Conservation (phyloP, 1,140 invertebrate genomes). For the Drosophila neocordata region DNA sequence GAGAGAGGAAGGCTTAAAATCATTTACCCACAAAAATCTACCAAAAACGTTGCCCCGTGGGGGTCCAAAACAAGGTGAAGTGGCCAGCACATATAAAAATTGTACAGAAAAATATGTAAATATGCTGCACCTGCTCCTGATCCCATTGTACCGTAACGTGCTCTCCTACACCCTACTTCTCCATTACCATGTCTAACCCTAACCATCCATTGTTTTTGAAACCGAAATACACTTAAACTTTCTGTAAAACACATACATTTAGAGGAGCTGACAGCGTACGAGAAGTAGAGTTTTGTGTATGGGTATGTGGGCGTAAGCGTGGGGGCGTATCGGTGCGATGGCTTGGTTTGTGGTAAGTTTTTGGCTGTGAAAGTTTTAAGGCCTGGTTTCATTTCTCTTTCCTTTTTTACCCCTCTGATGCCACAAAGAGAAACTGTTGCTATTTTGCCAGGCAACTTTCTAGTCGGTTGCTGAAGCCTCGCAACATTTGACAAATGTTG, state of each 20-base stretch:
- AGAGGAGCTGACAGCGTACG: neutral
- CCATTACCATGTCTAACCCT: neutral
- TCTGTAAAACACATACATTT: conserved; percentile 37
- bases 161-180: neutral
- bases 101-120: conserved; percentile 72
- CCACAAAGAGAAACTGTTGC: conserved; percentile 64
- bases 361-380: conserved; percentile 61
- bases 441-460: conserved; percentile 64
- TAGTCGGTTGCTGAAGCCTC: conserved; percentile 47
- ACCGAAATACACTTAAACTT: conserved; percentile 68
- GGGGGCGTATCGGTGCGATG: conserved; percentile 2
- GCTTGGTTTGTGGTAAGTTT: conserved; percentile 48
- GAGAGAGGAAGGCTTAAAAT: conserved; percentile 64
- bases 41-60: neutral
- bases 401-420: neutral
- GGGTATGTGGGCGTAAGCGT: neutral
- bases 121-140: conserved; percentile 68
- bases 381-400: neutral
- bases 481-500: conserved; percentile 77
- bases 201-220: conserved; percentile 13
- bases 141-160: conserved; percentile 4
- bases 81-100: conserved; percentile 17
- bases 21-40: conserved; percentile 66
- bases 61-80: neutral
- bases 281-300: neutral